These are phyloP conservation scores for Leptodactylus fallax DNA, from an alignment of 2,797 vertebrate species.

Conservation along the genomic window DNA sequence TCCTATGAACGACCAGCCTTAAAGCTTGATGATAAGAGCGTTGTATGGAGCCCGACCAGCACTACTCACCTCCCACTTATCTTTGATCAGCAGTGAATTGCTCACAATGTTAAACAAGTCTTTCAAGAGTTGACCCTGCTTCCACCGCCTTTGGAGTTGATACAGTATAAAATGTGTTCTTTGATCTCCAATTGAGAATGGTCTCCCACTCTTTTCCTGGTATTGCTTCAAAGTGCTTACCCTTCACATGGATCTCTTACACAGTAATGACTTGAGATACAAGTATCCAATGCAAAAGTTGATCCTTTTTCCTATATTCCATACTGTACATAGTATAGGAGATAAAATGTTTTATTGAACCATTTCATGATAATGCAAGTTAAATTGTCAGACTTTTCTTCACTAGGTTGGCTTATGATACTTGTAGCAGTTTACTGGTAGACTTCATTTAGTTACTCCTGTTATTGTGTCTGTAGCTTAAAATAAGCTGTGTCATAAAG, in stretches of 20 bases:
- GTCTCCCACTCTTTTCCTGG: neutral
- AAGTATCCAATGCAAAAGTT: neutral
- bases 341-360: no score
- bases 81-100: constrained; percentile 21
- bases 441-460: no score
- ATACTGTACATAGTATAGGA: no score
- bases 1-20: neutral
- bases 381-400: no score
- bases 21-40: neutral
- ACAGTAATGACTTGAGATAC: neutral
- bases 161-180: neutral
- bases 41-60: no score
- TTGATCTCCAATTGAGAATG: neutral
- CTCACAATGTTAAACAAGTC: constrained; percentile 15
- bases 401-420: no score
- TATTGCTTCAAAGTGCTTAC: neutral
- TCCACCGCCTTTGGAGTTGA: constrained; percentile 6
- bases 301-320: no score
- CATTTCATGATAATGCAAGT: no score
- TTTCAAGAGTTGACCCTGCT: constrained; percentile 6
- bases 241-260: neutral
- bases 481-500: no score
- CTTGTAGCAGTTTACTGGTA: no score
- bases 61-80: constrained; percentile 22
- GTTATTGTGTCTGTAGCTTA: no score